phyloP scores from a whole-genome alignment of 2,888 invertebrate genomes.

The Andrena marginata region DNA sequence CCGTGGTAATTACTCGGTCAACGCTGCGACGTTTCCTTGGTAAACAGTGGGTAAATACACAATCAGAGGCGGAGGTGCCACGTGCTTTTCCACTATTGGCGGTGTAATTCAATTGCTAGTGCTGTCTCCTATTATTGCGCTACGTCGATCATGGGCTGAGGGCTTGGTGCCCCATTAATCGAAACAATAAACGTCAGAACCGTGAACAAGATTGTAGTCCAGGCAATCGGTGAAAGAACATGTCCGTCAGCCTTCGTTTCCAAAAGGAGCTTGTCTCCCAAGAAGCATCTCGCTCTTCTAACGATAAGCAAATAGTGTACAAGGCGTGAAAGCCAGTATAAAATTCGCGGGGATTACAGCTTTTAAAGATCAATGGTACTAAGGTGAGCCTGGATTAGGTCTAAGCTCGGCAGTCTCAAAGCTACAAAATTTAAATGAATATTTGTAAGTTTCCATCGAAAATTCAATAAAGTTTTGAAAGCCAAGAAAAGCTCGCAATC shows the following conservation, averaged over 20 bases:
- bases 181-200: conserved; percentile 29
- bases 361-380: too few relatives aligned
- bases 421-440: not conserved
- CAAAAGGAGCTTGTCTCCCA: too few relatives aligned
- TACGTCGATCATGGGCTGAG: conserved; percentile 1
- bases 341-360: not conserved
- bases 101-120: conserved; percentile 46
- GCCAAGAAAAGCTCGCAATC: too few relatives aligned
- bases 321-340: not conserved
- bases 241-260: not conserved
- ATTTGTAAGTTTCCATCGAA: too few relatives aligned
- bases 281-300: not conserved
- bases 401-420: too few relatives aligned
- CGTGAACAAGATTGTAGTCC: not conserved
- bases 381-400: too few relatives aligned
- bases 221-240: not conserved
- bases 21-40: conserved; percentile 24
- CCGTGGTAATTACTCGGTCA: conserved; percentile 33
- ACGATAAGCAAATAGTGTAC: conserved; percentile 5
- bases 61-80: conserved; percentile 14
- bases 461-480: too few relatives aligned
- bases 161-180: conserved; percentile 5
- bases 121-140: conserved; percentile 26
- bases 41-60: conserved; percentile 39
- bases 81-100: conserved; percentile 29